phyloP scores from a whole-genome alignment of 2,888 invertebrate genomes.

The Tachystola acroxantha region DNA sequence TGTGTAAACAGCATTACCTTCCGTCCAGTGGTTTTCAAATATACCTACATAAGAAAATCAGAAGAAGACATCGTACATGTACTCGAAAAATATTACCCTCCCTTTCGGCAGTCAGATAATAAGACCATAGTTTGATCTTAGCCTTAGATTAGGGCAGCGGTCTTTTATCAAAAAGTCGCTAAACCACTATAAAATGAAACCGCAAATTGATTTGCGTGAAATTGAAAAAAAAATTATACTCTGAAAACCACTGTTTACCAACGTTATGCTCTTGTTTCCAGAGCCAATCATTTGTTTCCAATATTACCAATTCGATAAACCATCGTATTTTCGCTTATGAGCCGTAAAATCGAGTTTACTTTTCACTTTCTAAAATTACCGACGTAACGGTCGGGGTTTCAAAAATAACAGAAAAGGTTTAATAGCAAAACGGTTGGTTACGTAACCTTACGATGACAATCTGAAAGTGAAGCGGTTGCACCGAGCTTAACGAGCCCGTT shows the following conservation, averaged over 20 bases:
- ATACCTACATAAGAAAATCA: neutral
- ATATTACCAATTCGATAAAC: constrained; percentile 5
- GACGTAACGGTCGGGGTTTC: neutral
- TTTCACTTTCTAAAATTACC: constrained; percentile 49
- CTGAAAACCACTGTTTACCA: no score
- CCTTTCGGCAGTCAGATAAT: no score
- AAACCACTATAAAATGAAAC: no score
- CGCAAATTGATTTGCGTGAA: constrained; percentile 3
- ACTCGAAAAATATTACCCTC: no score
- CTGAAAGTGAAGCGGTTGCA: neutral
- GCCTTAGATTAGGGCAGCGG: no score
- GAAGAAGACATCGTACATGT: no score
- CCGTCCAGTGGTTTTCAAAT: no score
- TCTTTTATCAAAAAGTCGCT: no score
- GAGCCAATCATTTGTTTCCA: neutral
- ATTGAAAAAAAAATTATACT: constrained; percentile 1
- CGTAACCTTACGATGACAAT: neutral
- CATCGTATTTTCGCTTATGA: constrained; percentile 25
- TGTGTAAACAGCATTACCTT: no score
- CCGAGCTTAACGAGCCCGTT: neutral
- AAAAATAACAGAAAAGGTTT: neutral
- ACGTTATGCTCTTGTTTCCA: no score
- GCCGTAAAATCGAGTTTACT: constrained; percentile 41
- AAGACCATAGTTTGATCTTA: no score
- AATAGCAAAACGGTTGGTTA: neutral